Percentiles rank a stretch among this genome's conserved stretches.
Conservation (phyloP, 2,113 vertebrate genomes). For the Equus przewalskii region DNA sequence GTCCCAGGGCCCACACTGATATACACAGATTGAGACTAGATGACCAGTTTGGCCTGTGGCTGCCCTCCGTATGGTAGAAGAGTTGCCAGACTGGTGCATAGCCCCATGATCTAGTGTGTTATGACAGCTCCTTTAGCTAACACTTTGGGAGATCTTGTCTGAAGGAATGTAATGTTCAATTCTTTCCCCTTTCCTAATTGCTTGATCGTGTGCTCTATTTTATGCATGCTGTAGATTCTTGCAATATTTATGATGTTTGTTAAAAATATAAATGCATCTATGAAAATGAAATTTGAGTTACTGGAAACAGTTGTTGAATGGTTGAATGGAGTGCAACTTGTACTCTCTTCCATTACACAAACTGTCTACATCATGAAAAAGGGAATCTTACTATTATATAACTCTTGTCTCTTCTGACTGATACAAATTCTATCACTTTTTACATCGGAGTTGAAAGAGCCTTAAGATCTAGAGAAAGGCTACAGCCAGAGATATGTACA, state of each 20-base stretch:
- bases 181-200: neutral
- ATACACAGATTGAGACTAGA: neutral
- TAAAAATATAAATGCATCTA: neutral
- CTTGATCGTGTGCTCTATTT: neutral
- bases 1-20: neutral
- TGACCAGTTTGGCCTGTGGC: neutral
- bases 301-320: neutral
- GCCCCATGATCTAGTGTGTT: fast-evolving
- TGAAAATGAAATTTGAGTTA: neutral
- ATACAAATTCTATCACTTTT: neutral
- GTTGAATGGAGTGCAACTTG: neutral
- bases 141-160: neutral
- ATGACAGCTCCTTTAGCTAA: neutral
- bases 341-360: neutral
- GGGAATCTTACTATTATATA: neutral
- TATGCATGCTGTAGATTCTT: neutral
- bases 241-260: neutral
- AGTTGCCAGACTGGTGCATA: neutral
- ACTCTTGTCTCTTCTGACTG: neutral
- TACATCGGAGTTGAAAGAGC: neutral
- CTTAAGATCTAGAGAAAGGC: neutral
- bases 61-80: neutral
- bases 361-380: neutral
- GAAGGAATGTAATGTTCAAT: neutral
- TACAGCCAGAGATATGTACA: neutral